These are phyloP conservation scores for Eretmocerus hayati DNA, from an alignment of 2,888 invertebrate species.

Conservation along the genomic window DNA sequence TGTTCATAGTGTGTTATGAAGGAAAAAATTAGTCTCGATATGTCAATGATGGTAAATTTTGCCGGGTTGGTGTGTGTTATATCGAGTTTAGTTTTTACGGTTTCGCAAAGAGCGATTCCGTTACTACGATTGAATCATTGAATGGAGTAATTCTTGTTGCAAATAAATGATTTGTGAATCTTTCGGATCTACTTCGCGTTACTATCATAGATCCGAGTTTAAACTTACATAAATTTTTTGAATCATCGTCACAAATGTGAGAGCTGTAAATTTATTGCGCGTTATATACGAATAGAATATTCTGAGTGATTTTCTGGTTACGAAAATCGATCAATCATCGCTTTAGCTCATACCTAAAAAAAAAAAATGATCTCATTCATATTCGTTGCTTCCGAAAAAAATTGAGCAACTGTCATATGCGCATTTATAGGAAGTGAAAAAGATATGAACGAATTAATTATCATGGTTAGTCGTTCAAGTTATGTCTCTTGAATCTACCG, in stretches of 20 bases:
- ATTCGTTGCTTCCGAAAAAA: conserved; percentile 11
- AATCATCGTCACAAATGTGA: conserved; percentile 21
- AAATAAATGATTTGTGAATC: conserved; percentile 9
- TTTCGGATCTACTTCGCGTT: conserved; percentile 20
- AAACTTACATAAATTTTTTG: conserved; percentile 19
- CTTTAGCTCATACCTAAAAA: conserved; percentile 13
- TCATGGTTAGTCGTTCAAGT: conserved; percentile 17
- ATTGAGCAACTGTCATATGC: conserved; percentile 4
- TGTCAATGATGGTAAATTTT: conserved; percentile 26
- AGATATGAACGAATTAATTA: conserved; percentile 22
- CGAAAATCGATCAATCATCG: conserved; percentile 13
- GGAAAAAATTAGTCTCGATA: conserved; percentile 20
- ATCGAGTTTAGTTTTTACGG: conserved; percentile 14
- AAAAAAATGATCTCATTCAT: conserved; percentile 11
- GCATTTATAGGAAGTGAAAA: conserved; percentile 12
- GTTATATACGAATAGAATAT: conserved; percentile 17
- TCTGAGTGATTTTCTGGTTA: conserved; percentile 18
- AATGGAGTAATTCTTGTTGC: conserved; percentile 7
- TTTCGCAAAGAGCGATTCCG: conserved; percentile 6
- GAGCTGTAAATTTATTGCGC: conserved; percentile 27
- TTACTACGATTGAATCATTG: conserved; percentile 7
- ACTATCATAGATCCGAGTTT: conserved; percentile 17
- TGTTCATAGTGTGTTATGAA: conserved; percentile 41
- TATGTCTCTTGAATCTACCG: conserved; percentile 17
- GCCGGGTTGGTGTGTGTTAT: conserved; percentile 20